These are phyloP conservation scores for Corbicula japonica DNA, from an alignment of 2,888 invertebrate genomes.

Conservation along the genomic window DNA sequence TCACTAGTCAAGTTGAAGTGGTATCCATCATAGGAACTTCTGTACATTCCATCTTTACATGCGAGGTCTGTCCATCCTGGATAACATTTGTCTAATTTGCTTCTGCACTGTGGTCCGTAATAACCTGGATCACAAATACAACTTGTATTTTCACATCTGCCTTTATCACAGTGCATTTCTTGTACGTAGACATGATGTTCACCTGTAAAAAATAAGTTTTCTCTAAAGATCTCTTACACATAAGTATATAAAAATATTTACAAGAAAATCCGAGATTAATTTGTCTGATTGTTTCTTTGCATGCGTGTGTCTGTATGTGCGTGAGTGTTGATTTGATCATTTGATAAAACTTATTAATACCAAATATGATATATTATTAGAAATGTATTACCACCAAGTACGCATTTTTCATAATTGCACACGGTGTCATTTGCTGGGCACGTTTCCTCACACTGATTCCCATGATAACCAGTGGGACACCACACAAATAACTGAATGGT, in stretches of 20 bases:
- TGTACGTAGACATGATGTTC: not conserved
- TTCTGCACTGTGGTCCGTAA: not conserved
- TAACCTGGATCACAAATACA: not conserved
- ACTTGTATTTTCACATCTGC: not conserved
- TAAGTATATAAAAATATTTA: too few relatives aligned
- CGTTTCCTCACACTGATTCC: not conserved
- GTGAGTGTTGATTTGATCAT: too few relatives aligned
- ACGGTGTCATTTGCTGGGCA: not conserved
- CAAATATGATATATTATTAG: not conserved
- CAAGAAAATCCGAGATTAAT: too few relatives aligned
- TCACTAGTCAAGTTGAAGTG: too few relatives aligned
- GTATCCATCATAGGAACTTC: too few relatives aligned
- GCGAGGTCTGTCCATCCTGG: not conserved
- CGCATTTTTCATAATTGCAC: slow-evolving; percentile 1
- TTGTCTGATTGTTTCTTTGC: too few relatives aligned
- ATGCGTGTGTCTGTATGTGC: too few relatives aligned
- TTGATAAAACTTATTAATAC: too few relatives aligned
- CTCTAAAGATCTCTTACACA: too few relatives aligned
- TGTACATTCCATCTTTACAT: not conserved
- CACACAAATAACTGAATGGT: not conserved
- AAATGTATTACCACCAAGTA: not conserved
- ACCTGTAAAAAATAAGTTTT: too few relatives aligned
- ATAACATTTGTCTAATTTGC: not conserved
- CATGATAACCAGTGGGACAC: not conserved
- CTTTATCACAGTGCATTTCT: not conserved